Percentiles rank a stretch among this genome's conserved stretches.
Evolutionary conservation across 2,888 invertebrate genomes (phyloP).

Genomic region (Rhamphomyia laevipes): DNA sequence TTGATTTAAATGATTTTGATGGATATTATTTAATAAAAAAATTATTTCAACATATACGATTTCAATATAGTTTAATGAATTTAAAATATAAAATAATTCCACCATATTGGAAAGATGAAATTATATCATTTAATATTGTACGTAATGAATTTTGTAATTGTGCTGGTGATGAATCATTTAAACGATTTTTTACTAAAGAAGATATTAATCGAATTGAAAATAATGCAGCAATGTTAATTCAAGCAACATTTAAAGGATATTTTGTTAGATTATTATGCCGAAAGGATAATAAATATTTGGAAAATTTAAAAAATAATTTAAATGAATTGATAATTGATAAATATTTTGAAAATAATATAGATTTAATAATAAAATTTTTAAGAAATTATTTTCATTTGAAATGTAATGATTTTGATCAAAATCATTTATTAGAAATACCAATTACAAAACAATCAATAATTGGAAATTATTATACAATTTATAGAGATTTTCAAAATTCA

Average conservation of each 20-base stretch:
- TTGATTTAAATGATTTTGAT: neutral
- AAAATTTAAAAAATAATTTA: neutral
- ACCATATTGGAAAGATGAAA: neutral
- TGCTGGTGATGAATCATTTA: neutral
- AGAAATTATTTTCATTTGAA: neutral
- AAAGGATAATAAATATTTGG: neutral
- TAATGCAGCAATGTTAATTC: neutral
- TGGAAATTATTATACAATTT: neutral
- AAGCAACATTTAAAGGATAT: neutral
- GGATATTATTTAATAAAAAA: neutral
- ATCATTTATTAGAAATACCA: neutral
- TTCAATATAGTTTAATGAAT: neutral
- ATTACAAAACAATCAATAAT: neutral
- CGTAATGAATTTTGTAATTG: neutral
- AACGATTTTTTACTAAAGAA: neutral
- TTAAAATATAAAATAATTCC: neutral
- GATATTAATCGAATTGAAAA: neutral
- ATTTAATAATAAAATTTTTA: neutral
- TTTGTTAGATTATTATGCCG: neutral
- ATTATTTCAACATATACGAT: neutral
- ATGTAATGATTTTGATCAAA: neutral
- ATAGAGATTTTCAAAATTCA: neutral
- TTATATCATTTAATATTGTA: neutral
- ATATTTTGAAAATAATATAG: neutral
- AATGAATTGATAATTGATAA: neutral